phyloP scores from a whole-genome alignment of 2,888 invertebrate genomes.

The Hydrotaea diabolus region DNA sequence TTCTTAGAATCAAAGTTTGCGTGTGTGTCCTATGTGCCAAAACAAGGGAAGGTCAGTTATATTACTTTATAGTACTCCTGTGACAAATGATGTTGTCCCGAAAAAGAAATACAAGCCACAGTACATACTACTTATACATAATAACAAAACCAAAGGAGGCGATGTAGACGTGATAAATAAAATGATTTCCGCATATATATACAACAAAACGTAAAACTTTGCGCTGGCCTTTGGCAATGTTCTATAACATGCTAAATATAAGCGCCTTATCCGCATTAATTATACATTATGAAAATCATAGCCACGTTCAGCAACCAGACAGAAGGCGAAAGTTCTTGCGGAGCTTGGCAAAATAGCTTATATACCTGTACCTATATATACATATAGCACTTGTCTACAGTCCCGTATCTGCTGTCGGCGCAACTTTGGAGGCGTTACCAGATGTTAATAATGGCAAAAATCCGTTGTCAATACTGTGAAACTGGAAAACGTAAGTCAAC shows the following conservation, averaged over 20 bases:
- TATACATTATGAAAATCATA: slow-evolving; percentile 31
- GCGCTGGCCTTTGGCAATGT: slow-evolving; percentile 27
- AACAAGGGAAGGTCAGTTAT: slow-evolving; percentile 15
- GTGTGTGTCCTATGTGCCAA: slow-evolving; percentile 9
- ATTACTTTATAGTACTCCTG: slow-evolving; percentile 3
- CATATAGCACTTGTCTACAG: too few relatives aligned
- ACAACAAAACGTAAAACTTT: slow-evolving; percentile 20
- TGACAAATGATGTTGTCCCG: slow-evolving; percentile 2
- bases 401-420: too few relatives aligned
- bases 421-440: too few relatives aligned
- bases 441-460: too few relatives aligned
- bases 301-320: background rate
- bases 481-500: too few relatives aligned
- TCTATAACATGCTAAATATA: slow-evolving; percentile 31
- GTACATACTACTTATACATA: slow-evolving; percentile 2
- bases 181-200: slow-evolving; percentile 8
- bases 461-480: too few relatives aligned
- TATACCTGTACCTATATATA: background rate
- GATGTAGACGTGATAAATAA: slow-evolving; percentile 22
- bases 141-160: background rate
- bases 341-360: slow-evolving; percentile 23
- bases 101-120: slow-evolving; percentile 18
- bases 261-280: slow-evolving; percentile 13
- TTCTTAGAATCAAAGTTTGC: background rate
- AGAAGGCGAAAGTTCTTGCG: too few relatives aligned